Percentiles rank a stretch among this genome's conserved stretches.
Evolutionary conservation across 2,888 invertebrate genomes (phyloP).

Genomic region (Drosophila subquinaria): DNA sequence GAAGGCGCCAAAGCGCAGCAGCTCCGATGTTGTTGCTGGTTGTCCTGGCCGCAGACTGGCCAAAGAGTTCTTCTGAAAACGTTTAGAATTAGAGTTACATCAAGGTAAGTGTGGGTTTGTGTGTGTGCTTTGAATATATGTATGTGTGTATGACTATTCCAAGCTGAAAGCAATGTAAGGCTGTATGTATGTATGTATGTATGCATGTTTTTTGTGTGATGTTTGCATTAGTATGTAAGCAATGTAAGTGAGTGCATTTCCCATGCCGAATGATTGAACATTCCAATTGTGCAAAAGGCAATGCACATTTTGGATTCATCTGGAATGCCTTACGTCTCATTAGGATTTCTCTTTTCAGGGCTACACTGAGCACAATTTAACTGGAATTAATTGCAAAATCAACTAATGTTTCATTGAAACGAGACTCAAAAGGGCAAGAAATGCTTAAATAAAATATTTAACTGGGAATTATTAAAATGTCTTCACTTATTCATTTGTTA

Average conservation of each 20-base stretch:
- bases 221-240: background rate
- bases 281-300: constrained; percentile 9
- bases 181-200: background rate
- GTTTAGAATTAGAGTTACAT: constrained; percentile 68
- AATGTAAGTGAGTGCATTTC: constrained; percentile 3
- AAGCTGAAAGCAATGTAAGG: constrained; percentile 12
- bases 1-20: constrained; percentile 75
- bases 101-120: constrained; percentile 2
- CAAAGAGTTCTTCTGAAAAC: constrained; percentile 75
- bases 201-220: background rate
- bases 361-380: constrained; percentile 25
- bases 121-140: background rate
- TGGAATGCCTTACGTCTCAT: constrained; percentile 13
- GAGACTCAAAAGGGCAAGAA: no score
- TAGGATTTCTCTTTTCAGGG: background rate
- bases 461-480: no score
- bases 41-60: constrained; percentile 67
- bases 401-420: no score
- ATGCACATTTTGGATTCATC: constrained; percentile 33
- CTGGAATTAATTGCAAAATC: no score
- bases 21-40: constrained; percentile 51
- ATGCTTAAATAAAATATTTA: no score
- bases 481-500: no score
- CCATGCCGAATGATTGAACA: constrained; percentile 16
- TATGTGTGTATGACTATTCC: background rate